These are phyloP conservation scores for Plotosus lineatus DNA, from an alignment of 2,113 vertebrate species.

Conservation along the genomic window DNA sequence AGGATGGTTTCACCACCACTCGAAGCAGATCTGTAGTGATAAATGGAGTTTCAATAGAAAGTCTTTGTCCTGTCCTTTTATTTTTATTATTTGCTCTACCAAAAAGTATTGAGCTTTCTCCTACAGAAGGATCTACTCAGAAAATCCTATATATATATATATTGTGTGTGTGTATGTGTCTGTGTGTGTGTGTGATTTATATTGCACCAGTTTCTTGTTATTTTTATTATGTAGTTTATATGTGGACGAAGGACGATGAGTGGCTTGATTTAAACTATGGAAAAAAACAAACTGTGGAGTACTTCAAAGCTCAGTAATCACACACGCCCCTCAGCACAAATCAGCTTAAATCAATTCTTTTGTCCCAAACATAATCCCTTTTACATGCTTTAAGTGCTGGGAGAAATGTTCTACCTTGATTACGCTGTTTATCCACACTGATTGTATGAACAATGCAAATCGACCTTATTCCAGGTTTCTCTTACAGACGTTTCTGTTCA, in stretches of 20 bases:
- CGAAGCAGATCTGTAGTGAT: too few relatives aligned
- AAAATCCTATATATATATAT: too few relatives aligned
- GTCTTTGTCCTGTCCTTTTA: too few relatives aligned
- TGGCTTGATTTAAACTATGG: background rate
- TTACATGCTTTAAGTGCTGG: background rate
- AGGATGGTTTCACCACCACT: too few relatives aligned
- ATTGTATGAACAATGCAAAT: background rate
- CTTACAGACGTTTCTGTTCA: background rate
- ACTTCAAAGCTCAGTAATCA: conserved; percentile 2
- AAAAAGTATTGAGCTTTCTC: too few relatives aligned
- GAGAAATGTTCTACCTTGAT: background rate
- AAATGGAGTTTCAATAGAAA: too few relatives aligned
- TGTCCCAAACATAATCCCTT: background rate
- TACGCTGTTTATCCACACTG: background rate
- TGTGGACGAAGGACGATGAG: background rate
- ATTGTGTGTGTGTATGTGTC: too few relatives aligned
- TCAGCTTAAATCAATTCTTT: conserved; percentile 21
- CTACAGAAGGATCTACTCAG: too few relatives aligned
- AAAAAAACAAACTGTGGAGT: background rate
- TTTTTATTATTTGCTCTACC: too few relatives aligned
- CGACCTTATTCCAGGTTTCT: background rate
- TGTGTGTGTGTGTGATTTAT: background rate
- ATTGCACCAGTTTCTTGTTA: background rate
- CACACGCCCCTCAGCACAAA: background rate
- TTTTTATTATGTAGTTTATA: background rate